phyloP scores from a whole-genome alignment of 2,888 invertebrate genomes.

The Rhodophaea formosa region DNA sequence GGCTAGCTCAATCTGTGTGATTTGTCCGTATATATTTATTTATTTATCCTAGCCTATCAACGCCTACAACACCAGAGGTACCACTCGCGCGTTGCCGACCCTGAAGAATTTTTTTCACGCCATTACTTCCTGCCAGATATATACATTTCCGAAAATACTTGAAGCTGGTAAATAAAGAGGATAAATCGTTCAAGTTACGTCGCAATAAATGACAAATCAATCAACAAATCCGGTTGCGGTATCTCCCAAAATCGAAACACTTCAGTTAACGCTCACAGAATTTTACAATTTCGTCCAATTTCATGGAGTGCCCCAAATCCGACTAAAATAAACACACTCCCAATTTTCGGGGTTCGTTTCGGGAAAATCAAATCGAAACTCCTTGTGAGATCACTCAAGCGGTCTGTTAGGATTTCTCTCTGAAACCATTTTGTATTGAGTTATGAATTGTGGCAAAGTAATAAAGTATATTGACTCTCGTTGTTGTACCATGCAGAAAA shows the following conservation, averaged over 20 bases:
- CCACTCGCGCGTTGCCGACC: no score
- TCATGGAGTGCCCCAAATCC: neutral
- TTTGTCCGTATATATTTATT: no score
- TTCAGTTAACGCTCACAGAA: neutral
- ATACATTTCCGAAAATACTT: no score
- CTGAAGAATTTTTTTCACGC: no score
- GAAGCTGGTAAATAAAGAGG: no score
- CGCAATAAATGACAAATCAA: no score
- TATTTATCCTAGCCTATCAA: no score
- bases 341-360: constrained; percentile 10
- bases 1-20: no score
- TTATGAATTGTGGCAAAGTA: constrained; percentile 4
- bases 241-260: neutral
- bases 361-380: constrained; percentile 5
- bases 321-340: constrained; percentile 9
- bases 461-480: neutral
- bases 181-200: no score
- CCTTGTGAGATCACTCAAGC: constrained; percentile 1
- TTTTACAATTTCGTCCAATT: constrained; percentile 1
- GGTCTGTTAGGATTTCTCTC: neutral
- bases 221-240: neutral
- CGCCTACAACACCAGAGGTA: no score
- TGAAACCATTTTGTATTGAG: constrained; percentile 3
- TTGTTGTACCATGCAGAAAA: neutral
- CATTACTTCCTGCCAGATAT: no score